Evolutionary conservation across 2,888 invertebrate species (phyloP).

Genomic region (Drosophila suboccidentalis): DNA sequence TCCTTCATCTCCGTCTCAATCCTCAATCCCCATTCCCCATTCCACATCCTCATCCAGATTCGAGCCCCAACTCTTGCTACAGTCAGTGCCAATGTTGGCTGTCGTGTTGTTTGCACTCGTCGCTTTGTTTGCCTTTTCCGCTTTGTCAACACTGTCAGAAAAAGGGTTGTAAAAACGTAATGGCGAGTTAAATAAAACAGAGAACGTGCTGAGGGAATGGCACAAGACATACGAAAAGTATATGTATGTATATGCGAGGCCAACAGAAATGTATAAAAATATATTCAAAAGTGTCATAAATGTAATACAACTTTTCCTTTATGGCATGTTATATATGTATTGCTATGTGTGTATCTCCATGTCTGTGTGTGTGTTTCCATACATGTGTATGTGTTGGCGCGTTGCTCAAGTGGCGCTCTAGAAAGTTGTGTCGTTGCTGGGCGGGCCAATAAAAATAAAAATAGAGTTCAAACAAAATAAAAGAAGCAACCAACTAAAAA

Average conservation of each 20-base stretch:
- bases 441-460: constrained; percentile 75
- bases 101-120: constrained; percentile 69
- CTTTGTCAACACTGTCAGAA: constrained; percentile 71
- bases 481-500: constrained; percentile 48
- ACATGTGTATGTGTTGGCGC: constrained; percentile 53
- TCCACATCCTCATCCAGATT: not conserved
- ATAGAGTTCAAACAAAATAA: constrained; percentile 69
- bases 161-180: constrained; percentile 81
- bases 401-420: constrained; percentile 67
- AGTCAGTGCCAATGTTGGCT: constrained; percentile 27
- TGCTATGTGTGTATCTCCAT: not conserved
- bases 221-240: constrained; percentile 47
- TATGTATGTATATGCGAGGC: constrained; percentile 48
- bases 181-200: constrained; percentile 81
- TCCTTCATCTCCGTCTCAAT: not conserved
- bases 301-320: constrained; percentile 79
- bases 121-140: constrained; percentile 78
- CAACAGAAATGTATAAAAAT: constrained; percentile 59
- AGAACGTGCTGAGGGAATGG: constrained; percentile 63
- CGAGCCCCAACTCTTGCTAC: not conserved
- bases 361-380: constrained; percentile 13
- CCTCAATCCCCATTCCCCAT: not conserved
- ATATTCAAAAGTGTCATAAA: constrained; percentile 80
- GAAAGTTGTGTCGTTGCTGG: constrained; percentile 62
- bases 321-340: constrained; percentile 45